Percentiles rank a stretch among this genome's conserved stretches.
Conservation (phyloP, 1,140 invertebrate genomes). For the Maconellicoccus hirsutus region DNA sequence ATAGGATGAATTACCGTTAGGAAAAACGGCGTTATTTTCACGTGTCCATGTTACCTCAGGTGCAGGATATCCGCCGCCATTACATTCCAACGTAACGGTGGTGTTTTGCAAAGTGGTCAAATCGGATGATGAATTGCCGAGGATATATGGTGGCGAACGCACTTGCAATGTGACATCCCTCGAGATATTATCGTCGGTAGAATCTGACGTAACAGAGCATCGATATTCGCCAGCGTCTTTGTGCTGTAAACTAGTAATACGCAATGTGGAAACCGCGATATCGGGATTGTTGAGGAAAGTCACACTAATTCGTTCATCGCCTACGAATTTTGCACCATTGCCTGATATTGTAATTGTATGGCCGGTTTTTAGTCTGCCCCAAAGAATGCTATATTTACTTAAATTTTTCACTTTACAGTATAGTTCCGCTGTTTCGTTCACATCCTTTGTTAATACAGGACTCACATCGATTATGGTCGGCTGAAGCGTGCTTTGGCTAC, state of each 20-base stretch:
- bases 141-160: slow-evolving; percentile 39
- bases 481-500: background rate
- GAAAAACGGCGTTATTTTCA: slow-evolving; percentile 41
- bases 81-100: slow-evolving; percentile 37
- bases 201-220: slow-evolving; percentile 38
- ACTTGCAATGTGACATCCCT: slow-evolving; percentile 38
- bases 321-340: background rate
- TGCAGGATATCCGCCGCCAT: slow-evolving; percentile 36
- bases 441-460: background rate
- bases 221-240: slow-evolving; percentile 41
- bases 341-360: background rate
- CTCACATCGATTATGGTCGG: background rate
- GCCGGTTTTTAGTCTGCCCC: background rate
- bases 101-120: slow-evolving; percentile 36
- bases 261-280: slow-evolving; percentile 42
- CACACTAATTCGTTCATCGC: background rate
- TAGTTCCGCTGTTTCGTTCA: background rate
- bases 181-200: slow-evolving; percentile 33
- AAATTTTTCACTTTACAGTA: background rate
- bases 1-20: slow-evolving; percentile 33
- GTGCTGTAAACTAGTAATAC: slow-evolving; percentile 44
- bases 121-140: slow-evolving; percentile 40
- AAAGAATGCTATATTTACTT: background rate
- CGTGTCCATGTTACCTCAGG: slow-evolving; percentile 41
- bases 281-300: background rate